Evolutionary conservation across 1,140 invertebrate species (phyloP), one percentile per base, ranked within the genome.

Genomic region (Leptopilina boulardi): DNA sequence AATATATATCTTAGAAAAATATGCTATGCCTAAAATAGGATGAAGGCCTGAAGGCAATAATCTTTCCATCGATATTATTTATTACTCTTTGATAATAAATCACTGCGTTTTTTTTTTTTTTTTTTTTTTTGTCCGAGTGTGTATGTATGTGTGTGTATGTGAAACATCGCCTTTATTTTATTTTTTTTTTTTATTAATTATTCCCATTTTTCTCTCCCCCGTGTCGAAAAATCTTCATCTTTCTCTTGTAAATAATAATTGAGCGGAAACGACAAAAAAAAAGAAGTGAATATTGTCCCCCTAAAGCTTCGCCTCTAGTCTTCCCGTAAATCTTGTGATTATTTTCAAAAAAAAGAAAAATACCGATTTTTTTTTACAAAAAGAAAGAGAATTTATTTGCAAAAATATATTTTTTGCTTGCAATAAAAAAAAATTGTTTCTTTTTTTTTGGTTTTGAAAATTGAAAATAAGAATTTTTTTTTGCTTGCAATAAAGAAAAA

Each of bases 21-120:
- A 91, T 91, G 87, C 89, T 91, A 91, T 91, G 86, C 87, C 89
- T 91, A 91, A 91, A 91, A 90, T 91, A 91, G 88, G 88, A 91
- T 90, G 87, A 90, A 90, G 88, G 88, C 87, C 89, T 89, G 87
- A 89, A 90, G 88, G 89, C 89, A 89, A n/a, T n/a, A n/a, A 90
- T 84, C 83, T 86, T 88, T 88, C 85, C 87, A 84, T 89, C 87
- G 85, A 89, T 90, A 91, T 89, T 89, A 86, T 83, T 84, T n/a
- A n/a, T n/a, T n/a, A n/a, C n/a, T 8, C 34, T 38, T 38, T 38
- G 86, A 87, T 87, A n/a, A n/a, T n/a, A 86, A 78, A 85, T 85
- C 80, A 74, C 79, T 79, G 44, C 71, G 38, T 78, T n/a, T n/a
- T n/a, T n/a, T n/a, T n/a, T n/a, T n/a, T n/a, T n/a, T n/a, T n/a